Base-by-base conservation (phyloP, 2,888 invertebrate species). In the Eulithis prunata region DNA sequence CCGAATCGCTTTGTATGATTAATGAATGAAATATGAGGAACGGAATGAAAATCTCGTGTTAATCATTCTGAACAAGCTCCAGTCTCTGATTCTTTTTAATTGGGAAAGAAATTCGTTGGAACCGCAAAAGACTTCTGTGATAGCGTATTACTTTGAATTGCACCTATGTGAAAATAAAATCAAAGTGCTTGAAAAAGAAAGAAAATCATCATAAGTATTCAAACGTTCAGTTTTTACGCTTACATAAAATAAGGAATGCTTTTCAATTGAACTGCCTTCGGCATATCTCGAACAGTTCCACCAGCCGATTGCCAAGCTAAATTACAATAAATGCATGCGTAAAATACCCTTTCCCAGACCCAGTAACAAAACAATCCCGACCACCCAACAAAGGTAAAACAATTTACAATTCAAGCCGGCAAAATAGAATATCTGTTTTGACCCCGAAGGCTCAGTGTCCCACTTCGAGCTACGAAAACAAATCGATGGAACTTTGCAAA, bases 401-500 rank as follows among this genome's bases (percentile, higher is more conserved):
- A 71, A 71, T 73, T 68, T 70, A 62, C 70, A 73, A 66, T 74
- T 73, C 66, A 68, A 49, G 57, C 64, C 69, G 68, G 67, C 65
- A 61, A 75, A 77, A 74, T 74, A 74, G 64, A 75, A 69, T 74
- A 72, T 74, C 69, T 63, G 66, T 70, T 74, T 68, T 70, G 64
- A 70, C 69, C 70, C 67, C 47, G 59, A 71, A 65, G 71, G 68
- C 69, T 68, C 64, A 56, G 57, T 28, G 53, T n/a, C 28, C 53
- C 56, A 28, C 36, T 21, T 13, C 14, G 56, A 68, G 71, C 71
- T 75, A 71, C 62, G 74, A 71, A 75, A 80, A 78, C 77, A 79
- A 80, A 78, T 79, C 73, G 75, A 75, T 72, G 67, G 64, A 74
- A 69, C 71, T 71, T 66, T 59, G 45, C 72, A 70, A 67, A 74